Evolutionary conservation across 2,113 vertebrate species (phyloP), one percentile per base, ranked within the genome.

Genomic region (Hemiprocne comata): DNA sequence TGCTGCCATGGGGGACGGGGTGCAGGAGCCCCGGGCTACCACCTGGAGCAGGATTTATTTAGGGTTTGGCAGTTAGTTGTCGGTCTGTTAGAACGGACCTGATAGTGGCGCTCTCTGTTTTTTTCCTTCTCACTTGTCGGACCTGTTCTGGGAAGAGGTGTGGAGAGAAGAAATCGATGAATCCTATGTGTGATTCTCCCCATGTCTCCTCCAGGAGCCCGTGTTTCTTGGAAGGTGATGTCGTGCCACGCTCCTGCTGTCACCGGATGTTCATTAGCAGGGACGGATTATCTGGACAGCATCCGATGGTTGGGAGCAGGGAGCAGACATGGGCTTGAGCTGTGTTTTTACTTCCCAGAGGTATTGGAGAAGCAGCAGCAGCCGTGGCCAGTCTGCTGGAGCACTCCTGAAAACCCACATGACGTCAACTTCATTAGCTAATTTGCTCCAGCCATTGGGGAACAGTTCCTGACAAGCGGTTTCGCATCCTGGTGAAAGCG

Each of bases 311-410:
- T 40, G 42, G 48, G 46, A 46, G 18, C 46, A 33, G 33, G 60
- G 33, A 57, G 23, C 4, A 5, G 76, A 12, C 23, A 3, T 1
- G 2, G 48, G 31, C 2, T 0, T 1, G 3, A 31, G 70, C 0
- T 0, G 15, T 25, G 51, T 20, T 54, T 54, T 26, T 12, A 4
- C 28, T 26, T 29, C 62, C 55, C 42, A 13, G 16, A n/a, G 18
- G 28, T 20, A 2, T 2, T 1, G 9, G 24, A 17, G 66, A 33
- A 17, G 25, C 18, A 23, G 79, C 50, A 60, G 67, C 34, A 44
- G 61, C 64, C 3, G 0, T 8, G 50, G 50, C 21, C 1, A 2
- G 44, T 25, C 55, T 13, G 3, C 38, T 3, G 3, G 26, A 31
- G 44, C 1, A 0, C 64, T 75, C 69, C 83, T 19, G 48, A 8